These are phyloP conservation scores for Candidula unifasciata DNA, from an alignment of 2,888 invertebrate species.

Conservation along the genomic window DNA sequence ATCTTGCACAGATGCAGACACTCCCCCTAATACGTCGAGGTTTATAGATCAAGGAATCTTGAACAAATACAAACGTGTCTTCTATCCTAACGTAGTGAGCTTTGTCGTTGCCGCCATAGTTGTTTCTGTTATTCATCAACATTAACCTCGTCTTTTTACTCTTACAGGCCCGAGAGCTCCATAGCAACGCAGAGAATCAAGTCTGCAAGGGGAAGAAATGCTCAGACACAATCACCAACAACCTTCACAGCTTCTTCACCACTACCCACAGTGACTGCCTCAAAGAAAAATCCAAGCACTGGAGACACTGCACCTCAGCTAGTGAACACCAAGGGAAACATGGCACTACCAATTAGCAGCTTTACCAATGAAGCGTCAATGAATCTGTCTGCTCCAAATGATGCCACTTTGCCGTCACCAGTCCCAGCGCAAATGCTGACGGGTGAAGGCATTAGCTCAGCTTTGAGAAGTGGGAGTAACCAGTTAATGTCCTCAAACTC, in stretches of 20 bases:
- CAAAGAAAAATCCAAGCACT: neutral
- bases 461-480: no score
- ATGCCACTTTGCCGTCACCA: neutral
- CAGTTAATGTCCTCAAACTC: neutral
- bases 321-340: neutral
- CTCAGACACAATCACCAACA: neutral
- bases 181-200: neutral
- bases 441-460: neutral
- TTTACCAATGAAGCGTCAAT: neutral
- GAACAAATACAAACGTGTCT: no score
- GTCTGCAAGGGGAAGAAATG: neutral
- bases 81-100: no score
- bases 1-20: no score
- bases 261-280: neutral
- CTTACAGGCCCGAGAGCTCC: conserved; percentile 9
- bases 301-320: neutral
- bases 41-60: no score
- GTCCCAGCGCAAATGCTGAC: neutral
- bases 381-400: neutral
- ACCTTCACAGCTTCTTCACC: neutral
- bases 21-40: no score
- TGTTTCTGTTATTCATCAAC: neutral
- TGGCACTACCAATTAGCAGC: neutral
- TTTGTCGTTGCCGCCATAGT: neutral
- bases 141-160: no score